These are phyloP conservation scores for Synchiropus splendidus DNA, from an alignment of 2,113 vertebrate species.

Conservation along the genomic window DNA sequence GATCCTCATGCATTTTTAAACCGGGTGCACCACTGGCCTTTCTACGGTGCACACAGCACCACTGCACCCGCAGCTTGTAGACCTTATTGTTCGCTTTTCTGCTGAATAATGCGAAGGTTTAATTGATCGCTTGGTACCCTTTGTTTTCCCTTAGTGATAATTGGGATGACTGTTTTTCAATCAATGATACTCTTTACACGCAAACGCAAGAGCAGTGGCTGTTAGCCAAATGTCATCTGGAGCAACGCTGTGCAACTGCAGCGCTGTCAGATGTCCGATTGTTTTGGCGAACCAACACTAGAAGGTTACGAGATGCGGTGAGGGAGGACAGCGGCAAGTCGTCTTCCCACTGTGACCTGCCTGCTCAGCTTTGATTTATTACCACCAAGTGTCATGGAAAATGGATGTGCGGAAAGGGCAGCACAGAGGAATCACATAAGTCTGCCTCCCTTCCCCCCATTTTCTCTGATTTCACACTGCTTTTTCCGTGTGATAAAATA, in stretches of 20 bases:
- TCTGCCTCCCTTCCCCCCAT: conserved; percentile 1
- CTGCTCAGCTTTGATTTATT: conserved; percentile 55
- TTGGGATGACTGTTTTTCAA: not conserved
- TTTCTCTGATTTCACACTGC: conserved; percentile 5
- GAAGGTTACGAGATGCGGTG: conserved; percentile 14
- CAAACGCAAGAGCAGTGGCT: not conserved
- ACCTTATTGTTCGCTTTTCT: too few species aligned
- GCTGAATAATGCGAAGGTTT: too few species aligned
- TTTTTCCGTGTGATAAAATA: not conserved
- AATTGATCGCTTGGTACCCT: too few species aligned
- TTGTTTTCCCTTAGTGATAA: not conserved
- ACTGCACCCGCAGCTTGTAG: too few species aligned
- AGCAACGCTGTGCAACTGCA: conserved; percentile 1
- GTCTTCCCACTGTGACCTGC: conserved; percentile 23
- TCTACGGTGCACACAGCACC: too few species aligned
- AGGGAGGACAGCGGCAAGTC: conserved; percentile 16
- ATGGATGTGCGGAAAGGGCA: conserved; percentile 45
- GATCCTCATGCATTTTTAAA: too few species aligned
- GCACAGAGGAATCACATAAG: conserved; percentile 16
- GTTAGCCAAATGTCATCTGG: conserved; percentile 9
- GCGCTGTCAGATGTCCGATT: not conserved
- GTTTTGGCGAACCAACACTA: conserved; percentile 17
- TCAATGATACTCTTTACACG: not conserved
- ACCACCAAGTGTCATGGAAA: conserved; percentile 43
- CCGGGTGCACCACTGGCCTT: too few species aligned